phyloP scores from a whole-genome alignment of 2,113 vertebrate genomes.

The Pleuronectes platessa region DNA sequence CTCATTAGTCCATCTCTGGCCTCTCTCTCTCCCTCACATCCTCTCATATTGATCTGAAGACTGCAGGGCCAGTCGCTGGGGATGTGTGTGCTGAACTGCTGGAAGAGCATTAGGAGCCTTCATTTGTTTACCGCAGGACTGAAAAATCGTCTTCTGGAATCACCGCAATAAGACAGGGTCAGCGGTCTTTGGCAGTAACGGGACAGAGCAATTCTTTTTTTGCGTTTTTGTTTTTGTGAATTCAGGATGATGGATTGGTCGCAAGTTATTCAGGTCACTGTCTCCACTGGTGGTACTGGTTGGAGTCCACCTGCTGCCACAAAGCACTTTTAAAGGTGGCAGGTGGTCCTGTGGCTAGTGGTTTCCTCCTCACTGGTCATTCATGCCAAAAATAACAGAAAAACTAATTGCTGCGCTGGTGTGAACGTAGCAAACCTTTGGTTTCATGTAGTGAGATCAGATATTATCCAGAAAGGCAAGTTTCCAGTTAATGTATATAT shows the following conservation, averaged over 20 bases:
- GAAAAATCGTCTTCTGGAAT: slow-evolving; percentile 27
- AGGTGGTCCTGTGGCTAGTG: slow-evolving; percentile 42
- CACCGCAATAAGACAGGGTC: slow-evolving; percentile 14
- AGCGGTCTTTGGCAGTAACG: slow-evolving; percentile 22
- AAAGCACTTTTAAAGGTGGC: slow-evolving; percentile 47
- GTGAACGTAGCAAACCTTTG: not conserved
- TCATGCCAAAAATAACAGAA: slow-evolving; percentile 25
- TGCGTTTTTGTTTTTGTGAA: slow-evolving; percentile 30
- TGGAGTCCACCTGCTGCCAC: slow-evolving; percentile 41
- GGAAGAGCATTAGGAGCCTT: slow-evolving; percentile 22
- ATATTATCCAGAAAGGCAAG: too few relatives aligned
- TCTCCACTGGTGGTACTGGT: slow-evolving; percentile 48
- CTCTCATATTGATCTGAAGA: slow-evolving; percentile 52
- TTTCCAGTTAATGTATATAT: too few relatives aligned
- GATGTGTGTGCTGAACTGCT: slow-evolving; percentile 36
- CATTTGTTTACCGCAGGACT: slow-evolving; percentile 42
- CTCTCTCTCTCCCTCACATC: slow-evolving; percentile 45
- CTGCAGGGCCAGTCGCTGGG: slow-evolving; percentile 38
- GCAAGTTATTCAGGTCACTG: slow-evolving; percentile 58
- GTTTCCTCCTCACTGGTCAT: slow-evolving; percentile 12
- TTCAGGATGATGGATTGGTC: slow-evolving; percentile 50
- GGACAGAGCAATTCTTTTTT: slow-evolving; percentile 3
- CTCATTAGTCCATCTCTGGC: slow-evolving; percentile 60
- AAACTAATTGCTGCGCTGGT: not conserved
- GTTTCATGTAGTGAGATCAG: not conserved